Evolutionary conservation across 2,113 vertebrate genomes (phyloP).

Genomic region (Numida meleagris): DNA sequence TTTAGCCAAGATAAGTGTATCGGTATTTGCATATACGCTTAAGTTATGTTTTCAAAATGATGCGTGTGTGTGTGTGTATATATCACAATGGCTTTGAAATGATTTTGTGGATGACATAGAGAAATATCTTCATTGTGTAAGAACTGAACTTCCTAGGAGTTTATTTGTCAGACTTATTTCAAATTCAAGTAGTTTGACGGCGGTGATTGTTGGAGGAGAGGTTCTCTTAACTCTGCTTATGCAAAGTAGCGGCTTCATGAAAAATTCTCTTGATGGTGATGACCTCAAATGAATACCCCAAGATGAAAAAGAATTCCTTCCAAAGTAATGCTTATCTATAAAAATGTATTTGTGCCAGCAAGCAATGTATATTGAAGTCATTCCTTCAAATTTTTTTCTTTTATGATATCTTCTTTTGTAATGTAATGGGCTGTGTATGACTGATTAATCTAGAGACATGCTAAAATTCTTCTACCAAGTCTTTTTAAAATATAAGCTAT

Average conservation of each 20-base stretch:
- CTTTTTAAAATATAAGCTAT: neutral
- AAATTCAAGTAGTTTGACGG: neutral
- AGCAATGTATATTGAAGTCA: neutral
- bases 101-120: neutral
- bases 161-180: neutral
- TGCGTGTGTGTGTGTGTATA: too few species aligned
- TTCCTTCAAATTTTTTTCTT: neutral
- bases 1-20: neutral
- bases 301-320: neutral
- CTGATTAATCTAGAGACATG: neutral
- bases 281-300: neutral
- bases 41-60: neutral
- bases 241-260: neutral
- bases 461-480: neutral
- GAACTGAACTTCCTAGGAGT: neutral
- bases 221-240: neutral
- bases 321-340: neutral
- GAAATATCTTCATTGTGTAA: neutral
- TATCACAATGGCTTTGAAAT: neutral
- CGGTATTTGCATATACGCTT: neutral
- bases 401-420: neutral
- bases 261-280: neutral
- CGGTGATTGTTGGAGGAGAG: neutral
- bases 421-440: neutral
- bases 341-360: neutral